Percentiles rank a stretch among this genome's conserved stretches.
phyloP scores from a whole-genome alignment of 2,797 vertebrate genomes.

The Galaxias olidus region DNA sequence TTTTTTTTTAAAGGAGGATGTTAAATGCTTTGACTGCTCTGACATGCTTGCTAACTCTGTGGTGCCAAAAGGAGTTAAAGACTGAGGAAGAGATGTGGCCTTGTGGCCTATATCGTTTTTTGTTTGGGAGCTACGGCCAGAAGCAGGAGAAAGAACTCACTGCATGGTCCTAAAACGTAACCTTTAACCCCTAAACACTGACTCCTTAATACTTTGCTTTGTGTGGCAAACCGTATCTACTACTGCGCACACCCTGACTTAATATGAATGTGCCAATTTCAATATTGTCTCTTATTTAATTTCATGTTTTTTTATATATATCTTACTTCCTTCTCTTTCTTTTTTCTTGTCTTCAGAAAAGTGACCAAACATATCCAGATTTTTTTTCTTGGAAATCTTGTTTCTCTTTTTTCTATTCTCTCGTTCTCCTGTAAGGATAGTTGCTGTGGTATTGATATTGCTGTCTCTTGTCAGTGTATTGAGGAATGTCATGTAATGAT shows the following conservation, averaged over 20 bases:
- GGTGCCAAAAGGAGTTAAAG: conserved; percentile 49
- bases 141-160: conserved; percentile 51
- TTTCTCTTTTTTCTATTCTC: conserved; percentile 35
- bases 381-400: conserved; percentile 24
- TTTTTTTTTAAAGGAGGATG: conserved; percentile 30
- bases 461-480: conserved; percentile 74
- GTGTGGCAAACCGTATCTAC: conserved; percentile 67
- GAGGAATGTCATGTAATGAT: conserved; percentile 81
- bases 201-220: conserved; percentile 31
- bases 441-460: conserved; percentile 67
- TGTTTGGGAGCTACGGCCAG: conserved; percentile 31
- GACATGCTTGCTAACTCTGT: conserved; percentile 30
- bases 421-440: conserved; percentile 59
- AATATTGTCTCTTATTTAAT: background rate
- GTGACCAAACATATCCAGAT: conserved; percentile 58
- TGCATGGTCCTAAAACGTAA: conserved; percentile 63
- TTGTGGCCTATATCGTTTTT: conserved; percentile 50
- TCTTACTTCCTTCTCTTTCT: conserved; percentile 49
- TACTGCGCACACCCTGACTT: conserved; percentile 69
- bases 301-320: background rate
- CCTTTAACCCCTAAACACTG: conserved; percentile 31
- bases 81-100: conserved; percentile 41
- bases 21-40: conserved; percentile 29
- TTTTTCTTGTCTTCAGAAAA: conserved; percentile 59
- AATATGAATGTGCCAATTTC: conserved; percentile 71